Percentiles rank a stretch among this genome's conserved stretches.
Evolutionary conservation across 2,888 invertebrate genomes (phyloP).

Genomic region (Chaitophorus viminalis): DNA sequence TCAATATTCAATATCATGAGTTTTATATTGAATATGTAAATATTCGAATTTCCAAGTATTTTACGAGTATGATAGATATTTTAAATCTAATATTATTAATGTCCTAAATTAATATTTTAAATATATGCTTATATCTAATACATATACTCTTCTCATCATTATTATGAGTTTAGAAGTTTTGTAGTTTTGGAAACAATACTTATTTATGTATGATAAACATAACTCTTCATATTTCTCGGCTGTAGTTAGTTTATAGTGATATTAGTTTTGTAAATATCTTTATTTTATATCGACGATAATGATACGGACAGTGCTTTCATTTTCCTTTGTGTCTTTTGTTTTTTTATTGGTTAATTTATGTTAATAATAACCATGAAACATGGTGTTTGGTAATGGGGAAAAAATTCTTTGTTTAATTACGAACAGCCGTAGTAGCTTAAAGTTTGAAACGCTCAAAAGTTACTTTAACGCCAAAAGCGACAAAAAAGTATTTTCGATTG

Average conservation of each 20-base stretch:
- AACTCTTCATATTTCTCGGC: not conserved
- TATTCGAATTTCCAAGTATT: no score
- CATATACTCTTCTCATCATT: no score
- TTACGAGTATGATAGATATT: no score
- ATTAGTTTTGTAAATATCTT: not conserved
- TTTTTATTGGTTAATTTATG: conserved; percentile 18
- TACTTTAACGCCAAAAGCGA: not conserved
- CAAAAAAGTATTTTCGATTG: not conserved
- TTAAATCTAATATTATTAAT: no score
- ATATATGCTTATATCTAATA: no score
- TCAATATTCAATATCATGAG: no score
- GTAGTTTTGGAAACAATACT: not conserved
- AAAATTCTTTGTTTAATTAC: not conserved
- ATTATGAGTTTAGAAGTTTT: not conserved
- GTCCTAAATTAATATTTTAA: no score
- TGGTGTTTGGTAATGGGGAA: not conserved
- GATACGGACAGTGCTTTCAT: not conserved
- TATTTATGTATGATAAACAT: not conserved
- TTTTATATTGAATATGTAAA: no score
- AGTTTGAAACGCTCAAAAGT: not conserved
- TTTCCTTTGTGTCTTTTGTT: not conserved
- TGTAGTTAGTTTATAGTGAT: not conserved
- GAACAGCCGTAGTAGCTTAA: not conserved
- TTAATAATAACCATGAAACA: not conserved
- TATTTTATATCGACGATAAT: not conserved